Evolutionary conservation across 2,113 vertebrate species (phyloP).

Genomic region (Rhinoderma darwinii): DNA sequence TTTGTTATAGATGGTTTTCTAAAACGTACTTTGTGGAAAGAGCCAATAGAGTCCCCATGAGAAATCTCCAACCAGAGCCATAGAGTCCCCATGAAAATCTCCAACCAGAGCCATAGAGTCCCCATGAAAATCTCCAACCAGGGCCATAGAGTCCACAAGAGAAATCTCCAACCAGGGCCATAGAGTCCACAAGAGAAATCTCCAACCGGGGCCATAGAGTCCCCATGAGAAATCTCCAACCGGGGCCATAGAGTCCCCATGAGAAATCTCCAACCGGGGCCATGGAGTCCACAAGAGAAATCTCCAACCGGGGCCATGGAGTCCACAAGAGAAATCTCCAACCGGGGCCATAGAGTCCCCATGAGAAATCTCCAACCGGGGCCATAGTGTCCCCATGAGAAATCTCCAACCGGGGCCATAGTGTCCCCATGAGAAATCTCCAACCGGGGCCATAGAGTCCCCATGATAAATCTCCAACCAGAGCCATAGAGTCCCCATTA

Average conservation of each 20-base stretch:
- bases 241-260: not conserved
- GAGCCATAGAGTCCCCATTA: not conserved
- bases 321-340: too few species aligned
- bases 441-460: not conserved
- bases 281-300: not conserved
- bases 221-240: not conserved
- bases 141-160: too few species aligned
- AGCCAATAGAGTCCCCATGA: too few species aligned
- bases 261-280: not conserved
- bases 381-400: not conserved
- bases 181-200: too few species aligned
- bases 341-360: not conserved
- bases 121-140: too few species aligned
- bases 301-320: not conserved
- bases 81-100: too few species aligned
- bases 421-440: not conserved
- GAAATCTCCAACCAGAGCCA: too few species aligned
- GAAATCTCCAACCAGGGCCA: too few species aligned
- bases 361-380: too few species aligned
- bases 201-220: not conserved
- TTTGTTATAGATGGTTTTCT: too few species aligned
- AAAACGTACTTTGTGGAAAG: too few species aligned
- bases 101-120: too few species aligned
- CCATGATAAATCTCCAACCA: not conserved
- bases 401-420: not conserved